Percentiles rank a stretch among this genome's conserved stretches.
These are phyloP conservation scores for Callorhinus ursinus DNA, from an alignment of 2,113 vertebrate genomes.

Conservation along the genomic window DNA sequence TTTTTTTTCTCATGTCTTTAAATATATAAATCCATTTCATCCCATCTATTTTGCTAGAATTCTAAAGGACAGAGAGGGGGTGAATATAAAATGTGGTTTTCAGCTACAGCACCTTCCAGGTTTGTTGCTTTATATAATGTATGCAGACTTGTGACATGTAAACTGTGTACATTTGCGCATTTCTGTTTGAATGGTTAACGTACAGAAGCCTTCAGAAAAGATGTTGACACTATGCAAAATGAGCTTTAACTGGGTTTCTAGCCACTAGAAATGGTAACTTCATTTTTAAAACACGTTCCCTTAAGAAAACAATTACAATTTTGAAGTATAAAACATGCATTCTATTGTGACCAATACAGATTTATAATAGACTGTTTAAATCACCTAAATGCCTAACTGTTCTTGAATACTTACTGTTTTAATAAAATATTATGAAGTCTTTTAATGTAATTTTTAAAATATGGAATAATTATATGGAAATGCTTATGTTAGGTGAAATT, in stretches of 20 bases:
- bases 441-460: not conserved
- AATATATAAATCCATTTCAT: not conserved
- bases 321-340: not conserved
- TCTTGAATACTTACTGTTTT: not conserved
- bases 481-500: not conserved
- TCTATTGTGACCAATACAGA: not conserved
- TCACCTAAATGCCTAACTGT: not conserved
- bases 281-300: not conserved
- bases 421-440: constrained; percentile 4
- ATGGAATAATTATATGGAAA: not conserved
- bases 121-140: not conserved
- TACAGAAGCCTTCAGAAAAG: not conserved
- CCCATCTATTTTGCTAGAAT: not conserved
- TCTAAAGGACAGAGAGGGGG: not conserved
- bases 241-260: not conserved
- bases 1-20: not conserved
- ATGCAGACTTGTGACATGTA: not conserved
- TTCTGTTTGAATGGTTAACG: not conserved
- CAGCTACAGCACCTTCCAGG: not conserved
- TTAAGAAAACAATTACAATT: not conserved
- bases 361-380: not conserved
- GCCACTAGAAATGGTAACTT: not conserved
- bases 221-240: not conserved
- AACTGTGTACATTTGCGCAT: not conserved
- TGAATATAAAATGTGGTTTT: not conserved